These are phyloP conservation scores for Uria lomvia DNA, from an alignment of 2,113 vertebrate genomes.

Conservation along the genomic window DNA sequence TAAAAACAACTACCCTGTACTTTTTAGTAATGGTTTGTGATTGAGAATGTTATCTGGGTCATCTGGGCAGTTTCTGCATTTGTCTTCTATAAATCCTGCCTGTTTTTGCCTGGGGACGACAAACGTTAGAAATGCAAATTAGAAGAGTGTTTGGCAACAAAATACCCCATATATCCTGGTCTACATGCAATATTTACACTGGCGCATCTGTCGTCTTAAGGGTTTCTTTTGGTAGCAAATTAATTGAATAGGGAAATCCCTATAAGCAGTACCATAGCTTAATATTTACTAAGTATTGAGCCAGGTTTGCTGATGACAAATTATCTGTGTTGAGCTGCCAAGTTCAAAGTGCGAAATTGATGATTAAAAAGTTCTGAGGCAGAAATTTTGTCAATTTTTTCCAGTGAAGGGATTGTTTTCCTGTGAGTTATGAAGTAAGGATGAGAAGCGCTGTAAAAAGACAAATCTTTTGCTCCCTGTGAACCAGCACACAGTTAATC, in stretches of 20 bases:
- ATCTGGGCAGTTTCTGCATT: background rate
- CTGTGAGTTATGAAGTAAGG: background rate
- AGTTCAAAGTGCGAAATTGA: background rate
- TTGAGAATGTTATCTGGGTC: background rate
- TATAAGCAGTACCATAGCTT: accelerated
- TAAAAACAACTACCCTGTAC: background rate
- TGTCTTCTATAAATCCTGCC: background rate
- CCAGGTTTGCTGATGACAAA: background rate
- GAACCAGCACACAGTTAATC: accelerated
- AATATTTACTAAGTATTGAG: background rate
- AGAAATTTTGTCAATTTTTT: background rate
- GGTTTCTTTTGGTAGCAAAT: background rate
- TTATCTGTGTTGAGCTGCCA: accelerated
- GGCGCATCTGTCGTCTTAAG: accelerated
- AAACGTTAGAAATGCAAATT: background rate
- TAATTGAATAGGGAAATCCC: background rate
- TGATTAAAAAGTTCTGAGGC: background rate
- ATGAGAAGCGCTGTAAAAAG: background rate
- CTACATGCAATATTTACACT: accelerated
- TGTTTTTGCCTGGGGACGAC: background rate
- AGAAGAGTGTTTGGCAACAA: background rate
- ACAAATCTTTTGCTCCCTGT: accelerated
- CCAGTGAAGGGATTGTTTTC: background rate
- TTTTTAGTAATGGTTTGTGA: background rate
- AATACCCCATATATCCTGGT: background rate